Evolutionary conservation across 1,140 invertebrate species (phyloP), one percentile per base, ranked within the genome.

Genomic region (Contarinia nasturtii): DNA sequence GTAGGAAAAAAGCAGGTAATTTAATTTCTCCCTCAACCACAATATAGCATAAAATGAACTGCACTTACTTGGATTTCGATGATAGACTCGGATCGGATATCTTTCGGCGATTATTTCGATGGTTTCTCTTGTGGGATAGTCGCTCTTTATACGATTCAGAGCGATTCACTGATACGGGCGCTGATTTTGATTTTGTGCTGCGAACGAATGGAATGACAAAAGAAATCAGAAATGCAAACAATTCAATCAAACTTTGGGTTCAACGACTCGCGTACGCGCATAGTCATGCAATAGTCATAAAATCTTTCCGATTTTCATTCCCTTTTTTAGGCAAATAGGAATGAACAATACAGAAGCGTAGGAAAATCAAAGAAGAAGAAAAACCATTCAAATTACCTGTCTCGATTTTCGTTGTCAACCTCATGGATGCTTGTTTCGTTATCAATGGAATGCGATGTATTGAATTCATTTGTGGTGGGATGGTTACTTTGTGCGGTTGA

Each of bases 11-110:
- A 27, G 4, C 27, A 27, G n/a, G n/a, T 27, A 27, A 27, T 27
- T 27, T 3, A 27, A 27, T 27, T 27, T 27, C 27, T 5, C 27
- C 27, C 27, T 27, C 27, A 27, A 27, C 46, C 44, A 34, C 2
- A 27, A 48, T 49, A 41, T 33, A 20, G 40, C 22, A 21, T 17
- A 41, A 46, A 44, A 27, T 3, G 40, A 44, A 44, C 37, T 46
- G 11, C 50, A 68, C 70, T 75, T 60, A 76, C 74, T 73, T 77
- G 54, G 72, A 74, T 67, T 79, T 79, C 36, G 78, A 79, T 27
- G 27, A 27, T 41, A 81, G 69, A 66, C 79, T 81, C 12, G 78
- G 78, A 65, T 81, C 78, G 53, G 77, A 80, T 42, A 76, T 79
- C 64, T 81, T 81, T 54, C 77, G 69, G 51, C 75, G 74, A 59